A percentile compares a stretch with the other conserved stretches of the same genome.
Evolutionary conservation across 2,888 invertebrate genomes (phyloP).

Genomic region (Tetragonisca angustula): DNA sequence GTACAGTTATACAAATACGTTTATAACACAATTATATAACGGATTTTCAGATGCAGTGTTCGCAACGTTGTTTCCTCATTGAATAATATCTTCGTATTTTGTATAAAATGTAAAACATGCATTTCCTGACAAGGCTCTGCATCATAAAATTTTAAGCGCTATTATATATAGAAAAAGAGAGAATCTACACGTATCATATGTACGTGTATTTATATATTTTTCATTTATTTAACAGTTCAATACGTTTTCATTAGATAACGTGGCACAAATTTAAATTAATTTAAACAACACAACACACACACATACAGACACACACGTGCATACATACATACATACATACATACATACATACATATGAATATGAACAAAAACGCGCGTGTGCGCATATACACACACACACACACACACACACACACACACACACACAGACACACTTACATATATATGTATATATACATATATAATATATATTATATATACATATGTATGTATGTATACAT

Average conservation of each 20-base stretch:
- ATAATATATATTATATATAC: not conserved
- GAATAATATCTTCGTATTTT: slow-evolving; percentile 54
- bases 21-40: slow-evolving; percentile 34
- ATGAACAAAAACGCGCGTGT: too few species aligned
- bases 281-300: slow-evolving; percentile 10
- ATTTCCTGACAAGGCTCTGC: slow-evolving; percentile 51
- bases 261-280: slow-evolving; percentile 63
- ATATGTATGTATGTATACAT: not conserved
- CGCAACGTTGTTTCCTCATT: slow-evolving; percentile 56
- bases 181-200: slow-evolving; percentile 48
- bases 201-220: slow-evolving; percentile 60
- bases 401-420: too few species aligned
- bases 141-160: slow-evolving; percentile 57
- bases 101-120: slow-evolving; percentile 62
- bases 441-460: too few species aligned
- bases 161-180: slow-evolving; percentile 41
- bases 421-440: too few species aligned
- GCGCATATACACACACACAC: too few species aligned
- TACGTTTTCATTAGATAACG: slow-evolving; percentile 60
- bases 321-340: not conserved
- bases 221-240: slow-evolving; percentile 58
- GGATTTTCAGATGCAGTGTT: slow-evolving; percentile 50
- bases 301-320: too few species aligned
- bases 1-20: slow-evolving; percentile 39
- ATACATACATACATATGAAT: not conserved